Conservation (phyloP, 2,113 vertebrate species). For the Etheostoma cragini region DNA sequence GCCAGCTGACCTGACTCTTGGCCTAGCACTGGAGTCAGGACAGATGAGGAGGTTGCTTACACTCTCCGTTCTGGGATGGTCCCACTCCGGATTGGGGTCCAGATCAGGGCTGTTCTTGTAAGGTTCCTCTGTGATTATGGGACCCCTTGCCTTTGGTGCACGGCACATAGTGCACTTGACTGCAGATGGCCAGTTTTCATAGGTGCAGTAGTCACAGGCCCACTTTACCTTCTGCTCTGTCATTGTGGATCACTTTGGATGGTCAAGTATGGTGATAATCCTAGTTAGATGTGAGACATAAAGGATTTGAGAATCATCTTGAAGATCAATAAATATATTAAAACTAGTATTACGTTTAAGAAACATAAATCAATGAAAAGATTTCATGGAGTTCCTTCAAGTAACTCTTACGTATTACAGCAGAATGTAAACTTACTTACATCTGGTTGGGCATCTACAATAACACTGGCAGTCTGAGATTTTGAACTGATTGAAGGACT, state of each 20-base stretch:
- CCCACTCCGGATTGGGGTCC: constrained; percentile 88
- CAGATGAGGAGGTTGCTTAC: constrained; percentile 92
- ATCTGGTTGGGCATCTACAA: constrained; percentile 3
- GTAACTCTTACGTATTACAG: background rate
- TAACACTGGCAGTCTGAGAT: constrained; percentile 1
- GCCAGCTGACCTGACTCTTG: constrained; percentile 88
- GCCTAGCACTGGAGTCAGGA: constrained; percentile 94
- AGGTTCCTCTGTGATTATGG: constrained; percentile 95
- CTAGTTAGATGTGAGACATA: background rate
- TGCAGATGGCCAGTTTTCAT: constrained; percentile 94
- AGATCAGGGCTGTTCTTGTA: constrained; percentile 88
- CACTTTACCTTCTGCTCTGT: constrained; percentile 94
- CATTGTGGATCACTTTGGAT: constrained; percentile 86
- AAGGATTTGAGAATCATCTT: background rate
- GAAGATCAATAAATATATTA: background rate
- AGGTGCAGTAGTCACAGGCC: constrained; percentile 97
- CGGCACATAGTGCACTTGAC: constrained; percentile 97
- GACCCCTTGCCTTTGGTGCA: constrained; percentile 89
- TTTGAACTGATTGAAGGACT: background rate
- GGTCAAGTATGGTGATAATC: constrained; percentile 34
- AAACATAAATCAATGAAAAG: background rate
- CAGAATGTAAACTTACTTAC: constrained; percentile 32
- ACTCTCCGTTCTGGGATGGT: constrained; percentile 87
- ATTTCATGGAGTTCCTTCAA: background rate
- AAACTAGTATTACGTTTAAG: background rate